Percentiles rank a stretch among this genome's conserved stretches.
phyloP scores from a whole-genome alignment of 92 coral and sea anemone species.

The Bergia puertoricense region DNA sequence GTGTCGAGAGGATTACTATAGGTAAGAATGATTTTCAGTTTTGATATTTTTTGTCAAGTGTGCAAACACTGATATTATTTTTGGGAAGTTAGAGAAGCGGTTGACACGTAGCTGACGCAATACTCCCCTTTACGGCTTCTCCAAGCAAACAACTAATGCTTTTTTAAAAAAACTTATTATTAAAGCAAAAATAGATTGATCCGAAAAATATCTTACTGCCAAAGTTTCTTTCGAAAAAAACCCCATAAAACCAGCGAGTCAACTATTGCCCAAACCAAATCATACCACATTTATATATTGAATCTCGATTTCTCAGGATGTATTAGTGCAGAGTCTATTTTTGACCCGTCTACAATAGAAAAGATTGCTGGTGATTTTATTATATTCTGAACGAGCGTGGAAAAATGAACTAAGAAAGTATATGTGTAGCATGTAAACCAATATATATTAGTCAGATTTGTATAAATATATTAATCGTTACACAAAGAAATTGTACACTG shows the following conservation, averaged over 20 bases:
- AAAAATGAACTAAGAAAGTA: not conserved
- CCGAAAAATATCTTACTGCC: not conserved
- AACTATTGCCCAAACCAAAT: not conserved
- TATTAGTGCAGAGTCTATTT: not conserved
- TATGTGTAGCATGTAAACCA: not conserved
- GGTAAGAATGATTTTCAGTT: constrained; percentile 52
- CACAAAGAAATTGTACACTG: constrained; percentile 6
- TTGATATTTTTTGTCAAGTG: not conserved
- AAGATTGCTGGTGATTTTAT: not conserved
- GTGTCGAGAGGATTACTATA: constrained; percentile 91
- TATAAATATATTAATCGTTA: not conserved
- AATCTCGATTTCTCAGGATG: not conserved
- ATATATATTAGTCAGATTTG: not conserved
- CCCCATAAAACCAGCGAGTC: not conserved
- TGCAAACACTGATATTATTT: not conserved
- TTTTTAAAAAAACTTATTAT: not conserved
- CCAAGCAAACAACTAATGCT: constrained; percentile 9
- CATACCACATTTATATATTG: not conserved
- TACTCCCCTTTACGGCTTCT: not conserved
- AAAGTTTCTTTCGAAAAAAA: not conserved
- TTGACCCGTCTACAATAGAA: not conserved
- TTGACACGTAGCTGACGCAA: not conserved
- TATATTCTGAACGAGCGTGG: not conserved
- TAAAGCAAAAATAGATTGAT: not conserved
- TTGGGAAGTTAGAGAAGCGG: not conserved